phyloP scores from a whole-genome alignment of 2,797 vertebrate genomes.

The Squalus acanthias region DNA sequence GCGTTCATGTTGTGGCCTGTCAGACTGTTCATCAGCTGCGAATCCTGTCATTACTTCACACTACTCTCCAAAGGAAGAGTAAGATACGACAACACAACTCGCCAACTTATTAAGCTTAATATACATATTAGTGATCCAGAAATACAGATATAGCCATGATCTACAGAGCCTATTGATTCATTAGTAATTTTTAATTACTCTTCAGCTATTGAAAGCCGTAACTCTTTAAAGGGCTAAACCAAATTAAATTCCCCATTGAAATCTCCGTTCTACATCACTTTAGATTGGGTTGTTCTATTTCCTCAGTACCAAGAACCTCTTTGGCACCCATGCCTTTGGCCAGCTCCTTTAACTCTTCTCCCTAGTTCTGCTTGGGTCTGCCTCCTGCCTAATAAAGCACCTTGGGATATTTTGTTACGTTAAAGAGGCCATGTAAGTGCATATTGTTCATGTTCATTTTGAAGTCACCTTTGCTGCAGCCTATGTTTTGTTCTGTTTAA shows the following conservation, averaged over 20 bases:
- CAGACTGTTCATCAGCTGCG: neutral
- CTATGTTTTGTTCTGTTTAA: neutral
- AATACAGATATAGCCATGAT: neutral
- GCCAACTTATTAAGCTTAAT: neutral
- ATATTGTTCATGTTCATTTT: neutral
- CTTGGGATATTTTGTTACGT: neutral
- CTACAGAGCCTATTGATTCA: neutral
- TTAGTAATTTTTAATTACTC: too few relatives aligned
- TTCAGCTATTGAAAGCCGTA: neutral
- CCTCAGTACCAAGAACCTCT: too few relatives aligned
- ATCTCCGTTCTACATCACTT: too few relatives aligned
- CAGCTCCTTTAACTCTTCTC: neutral
- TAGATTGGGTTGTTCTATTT: too few relatives aligned
- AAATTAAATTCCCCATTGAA: neutral
- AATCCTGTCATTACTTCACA: neutral
- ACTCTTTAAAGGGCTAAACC: neutral
- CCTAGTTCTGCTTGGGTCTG: neutral
- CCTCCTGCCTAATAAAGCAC: neutral
- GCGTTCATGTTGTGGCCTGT: neutral
- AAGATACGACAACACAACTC: neutral
- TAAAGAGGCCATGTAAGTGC: neutral
- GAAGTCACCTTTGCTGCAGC: neutral
- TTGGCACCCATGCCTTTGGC: neutral
- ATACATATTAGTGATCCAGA: neutral
- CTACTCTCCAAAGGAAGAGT: neutral